These are phyloP conservation scores for Camptogramma bilineatum DNA, from an alignment of 2,888 invertebrate genomes.

Conservation along the genomic window DNA sequence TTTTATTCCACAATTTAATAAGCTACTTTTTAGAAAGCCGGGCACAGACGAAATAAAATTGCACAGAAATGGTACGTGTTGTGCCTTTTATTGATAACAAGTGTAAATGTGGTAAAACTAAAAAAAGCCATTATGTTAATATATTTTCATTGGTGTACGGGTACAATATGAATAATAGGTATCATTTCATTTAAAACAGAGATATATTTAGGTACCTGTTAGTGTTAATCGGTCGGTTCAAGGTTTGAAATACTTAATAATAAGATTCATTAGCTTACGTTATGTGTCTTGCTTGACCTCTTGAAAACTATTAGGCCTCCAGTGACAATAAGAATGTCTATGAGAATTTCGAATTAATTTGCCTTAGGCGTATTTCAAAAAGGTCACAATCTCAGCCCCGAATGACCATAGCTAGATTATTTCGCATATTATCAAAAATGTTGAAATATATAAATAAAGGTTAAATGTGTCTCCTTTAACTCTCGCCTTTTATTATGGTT, in stretches of 20 bases:
- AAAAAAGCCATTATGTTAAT: too few relatives aligned
- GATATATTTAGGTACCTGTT: too few relatives aligned
- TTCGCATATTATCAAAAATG: neutral
- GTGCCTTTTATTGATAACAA: too few relatives aligned
- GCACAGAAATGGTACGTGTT: too few relatives aligned
- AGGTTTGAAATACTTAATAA: slow-evolving; percentile 47
- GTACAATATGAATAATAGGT: too few relatives aligned
- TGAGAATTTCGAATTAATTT: slow-evolving; percentile 44
- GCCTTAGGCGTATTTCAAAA: slow-evolving; percentile 44
- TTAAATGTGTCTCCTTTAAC: slow-evolving; percentile 2
- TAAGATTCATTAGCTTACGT: slow-evolving; percentile 48
- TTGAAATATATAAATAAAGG: slow-evolving; percentile 8
- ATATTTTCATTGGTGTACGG: too few relatives aligned
- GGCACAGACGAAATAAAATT: too few relatives aligned
- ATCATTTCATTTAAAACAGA: too few relatives aligned
- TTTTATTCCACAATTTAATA: too few relatives aligned
- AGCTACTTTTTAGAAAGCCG: too few relatives aligned
- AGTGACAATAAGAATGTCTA: slow-evolving; percentile 25
- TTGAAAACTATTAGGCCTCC: slow-evolving; percentile 32
- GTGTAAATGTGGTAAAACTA: too few relatives aligned
- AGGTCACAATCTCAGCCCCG: slow-evolving; percentile 47
- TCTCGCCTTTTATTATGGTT: neutral
- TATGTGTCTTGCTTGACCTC: slow-evolving; percentile 37
- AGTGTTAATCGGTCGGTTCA: slow-evolving; percentile 2
- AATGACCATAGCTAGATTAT: slow-evolving; percentile 12